Conservation (phyloP, 2,888 invertebrate genomes). For the Notodonta dromedarius region DNA sequence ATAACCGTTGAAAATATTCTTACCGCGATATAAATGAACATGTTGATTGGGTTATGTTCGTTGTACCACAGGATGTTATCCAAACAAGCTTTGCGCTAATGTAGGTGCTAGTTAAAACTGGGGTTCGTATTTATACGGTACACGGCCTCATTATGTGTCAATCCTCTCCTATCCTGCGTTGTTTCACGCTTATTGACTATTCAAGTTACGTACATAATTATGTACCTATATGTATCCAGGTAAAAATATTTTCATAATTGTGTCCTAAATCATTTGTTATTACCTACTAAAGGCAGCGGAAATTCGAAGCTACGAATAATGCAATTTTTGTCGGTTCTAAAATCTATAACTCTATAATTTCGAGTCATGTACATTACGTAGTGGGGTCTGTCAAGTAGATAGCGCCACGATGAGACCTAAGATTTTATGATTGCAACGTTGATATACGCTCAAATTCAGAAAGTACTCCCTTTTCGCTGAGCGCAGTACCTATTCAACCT, state of each 20-base stretch:
- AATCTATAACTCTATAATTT: no score
- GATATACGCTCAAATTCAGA: no score
- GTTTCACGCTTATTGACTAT: slow-evolving; percentile 74
- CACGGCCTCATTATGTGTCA: slow-evolving; percentile 54
- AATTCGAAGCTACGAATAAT: not conserved
- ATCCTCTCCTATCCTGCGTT: slow-evolving; percentile 62
- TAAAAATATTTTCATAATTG: slow-evolving; percentile 62
- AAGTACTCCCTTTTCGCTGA: no score
- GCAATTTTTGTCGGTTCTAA: no score
- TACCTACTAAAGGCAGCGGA: slow-evolving; percentile 24
- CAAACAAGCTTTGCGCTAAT: slow-evolving; percentile 37
- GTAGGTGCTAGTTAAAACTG: slow-evolving; percentile 35
- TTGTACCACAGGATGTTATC: slow-evolving; percentile 35
- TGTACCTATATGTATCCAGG: not conserved
- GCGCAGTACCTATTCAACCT: no score
- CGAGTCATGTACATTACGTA: no score
- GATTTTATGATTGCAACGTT: no score
- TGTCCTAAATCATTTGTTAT: slow-evolving; percentile 53
- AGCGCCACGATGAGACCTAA: no score
- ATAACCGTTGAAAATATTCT: slow-evolving; percentile 32
- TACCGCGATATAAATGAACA: slow-evolving; percentile 70
- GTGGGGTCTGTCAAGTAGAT: no score
- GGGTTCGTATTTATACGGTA: slow-evolving; percentile 62
- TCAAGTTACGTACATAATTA: slow-evolving; percentile 47
- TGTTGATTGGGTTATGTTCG: slow-evolving; percentile 42